phyloP scores from a whole-genome alignment of 2,113 vertebrate species.

The Dasyornis broadbenti region DNA sequence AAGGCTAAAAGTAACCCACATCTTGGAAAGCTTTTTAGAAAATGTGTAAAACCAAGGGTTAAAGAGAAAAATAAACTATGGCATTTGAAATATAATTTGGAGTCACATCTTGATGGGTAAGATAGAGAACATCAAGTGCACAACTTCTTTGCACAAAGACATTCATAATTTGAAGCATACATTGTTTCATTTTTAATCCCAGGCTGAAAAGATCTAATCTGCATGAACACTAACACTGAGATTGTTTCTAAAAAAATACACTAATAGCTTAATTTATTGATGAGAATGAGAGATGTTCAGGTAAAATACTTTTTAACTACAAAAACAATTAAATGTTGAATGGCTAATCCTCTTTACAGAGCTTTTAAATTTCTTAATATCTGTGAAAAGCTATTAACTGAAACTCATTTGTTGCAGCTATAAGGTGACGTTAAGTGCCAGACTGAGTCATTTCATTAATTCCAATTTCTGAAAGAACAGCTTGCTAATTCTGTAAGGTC shows the following conservation, averaged over 20 bases:
- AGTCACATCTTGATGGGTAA: not conserved
- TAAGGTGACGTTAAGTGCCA: not conserved
- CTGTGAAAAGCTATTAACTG: not conserved
- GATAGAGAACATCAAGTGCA: not conserved
- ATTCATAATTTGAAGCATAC: not conserved
- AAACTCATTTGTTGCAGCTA: not conserved
- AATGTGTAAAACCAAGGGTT: not conserved
- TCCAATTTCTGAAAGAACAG: not conserved
- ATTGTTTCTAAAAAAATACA: not conserved
- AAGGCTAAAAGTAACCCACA: not conserved
- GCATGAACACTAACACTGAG: not conserved
- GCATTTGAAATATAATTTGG: not conserved
- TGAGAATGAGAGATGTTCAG: not conserved
- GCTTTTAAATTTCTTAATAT: not conserved
- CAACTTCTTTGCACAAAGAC: not conserved
- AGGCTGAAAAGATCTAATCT: not conserved
- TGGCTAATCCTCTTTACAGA: not conserved
- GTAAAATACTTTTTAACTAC: not conserved
- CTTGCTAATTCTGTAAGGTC: not conserved
- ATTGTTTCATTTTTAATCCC: not conserved
- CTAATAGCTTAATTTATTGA: not conserved
- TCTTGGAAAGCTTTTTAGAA: not conserved
- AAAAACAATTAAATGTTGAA: not conserved
- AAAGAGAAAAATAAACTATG: not conserved
- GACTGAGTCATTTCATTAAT: not conserved